A percentile compares a stretch with the other conserved stretches of the same genome.
These are phyloP conservation scores for Boleophthalmus pectinirostris DNA, from an alignment of 2,113 vertebrate species.

Conservation along the genomic window DNA sequence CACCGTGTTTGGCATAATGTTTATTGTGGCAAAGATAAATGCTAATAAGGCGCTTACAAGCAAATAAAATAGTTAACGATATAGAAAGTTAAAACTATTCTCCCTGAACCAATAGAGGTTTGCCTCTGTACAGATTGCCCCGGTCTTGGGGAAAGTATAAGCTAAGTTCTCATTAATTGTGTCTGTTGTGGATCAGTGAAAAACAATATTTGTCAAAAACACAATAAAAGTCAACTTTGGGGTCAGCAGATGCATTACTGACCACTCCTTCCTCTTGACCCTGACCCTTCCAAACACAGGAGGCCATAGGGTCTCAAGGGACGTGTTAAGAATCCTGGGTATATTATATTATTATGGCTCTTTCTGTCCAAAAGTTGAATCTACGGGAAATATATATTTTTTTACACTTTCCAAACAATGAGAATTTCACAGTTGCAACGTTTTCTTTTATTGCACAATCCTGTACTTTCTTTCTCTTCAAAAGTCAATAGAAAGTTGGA, in stretches of 20 bases:
- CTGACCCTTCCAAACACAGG: conserved; percentile 13
- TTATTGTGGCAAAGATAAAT: neutral
- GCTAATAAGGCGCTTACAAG: no score
- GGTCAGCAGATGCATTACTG: conserved; percentile 15
- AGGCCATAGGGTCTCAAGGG: conserved; percentile 14
- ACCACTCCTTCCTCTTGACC: conserved; percentile 22
- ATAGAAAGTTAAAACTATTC: no score
- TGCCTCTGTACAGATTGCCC: neutral
- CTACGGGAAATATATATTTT: neutral
- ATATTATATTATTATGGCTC: conserved; percentile 7
- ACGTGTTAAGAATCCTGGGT: conserved; percentile 28
- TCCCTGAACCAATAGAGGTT: no score
- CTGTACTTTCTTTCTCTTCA: conserved; percentile 32
- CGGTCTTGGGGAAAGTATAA: neutral
- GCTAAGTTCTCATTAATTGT: conserved; percentile 15
- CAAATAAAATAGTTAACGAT: no score
- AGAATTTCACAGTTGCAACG: neutral
- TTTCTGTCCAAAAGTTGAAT: conserved; percentile 12
- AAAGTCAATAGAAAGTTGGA: conserved; percentile 51
- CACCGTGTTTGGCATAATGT: neutral
- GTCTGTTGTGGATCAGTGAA: conserved; percentile 1
- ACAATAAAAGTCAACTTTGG: conserved; percentile 19
- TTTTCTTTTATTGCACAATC: conserved; percentile 12
- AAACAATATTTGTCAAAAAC: conserved; percentile 10
- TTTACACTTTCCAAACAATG: neutral